Evolutionary conservation across 2,797 vertebrate genomes (phyloP), one percentile per base, ranked within the genome.

Genomic region (Leptoclinus maculatus): DNA sequence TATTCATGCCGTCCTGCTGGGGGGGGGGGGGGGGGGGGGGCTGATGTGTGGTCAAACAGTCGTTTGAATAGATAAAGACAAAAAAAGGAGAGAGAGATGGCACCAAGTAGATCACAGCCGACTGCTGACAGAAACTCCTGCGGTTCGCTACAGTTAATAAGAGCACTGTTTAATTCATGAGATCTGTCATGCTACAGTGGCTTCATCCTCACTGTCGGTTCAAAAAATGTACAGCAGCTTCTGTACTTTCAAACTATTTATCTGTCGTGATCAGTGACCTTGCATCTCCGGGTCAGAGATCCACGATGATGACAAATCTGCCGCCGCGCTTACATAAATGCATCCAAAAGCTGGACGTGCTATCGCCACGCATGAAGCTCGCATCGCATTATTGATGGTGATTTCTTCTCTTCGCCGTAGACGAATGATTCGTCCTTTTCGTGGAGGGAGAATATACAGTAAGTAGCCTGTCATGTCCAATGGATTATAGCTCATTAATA

Each of bases 91-190:
- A 25, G 43, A 66, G 76, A 74, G 73, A 66, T 65, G 74, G 81
- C 76, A 78, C 14, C 2, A 4, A 83, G 73, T 69, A 47, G 76
- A 85, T 83, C 79, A 47, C 82, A 75, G 83, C 73, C 21, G 8
- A 66, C 57, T 41, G 72, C 79, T 86, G 81, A 60, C 54, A 64
- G 51, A 11, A 53, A 45, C 80, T 84, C 71, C 76, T 49, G 71
- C 47, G 56, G 76, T 85, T 89, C 83, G 51, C 78, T 71, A 64
- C 76, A 57, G 78, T 84, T 92, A 91, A 92, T 91, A 85, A 87
- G 90, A 90, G 76, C 83, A 54, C 78, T 94, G 89, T 90, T 93
- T 94, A 92, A 94, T 93, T 93, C 87, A 93, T 93, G 80, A 88
- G 86, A 84, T 91, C 83, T 86, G 86, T 87, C 87, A 91, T 84